Conservation (phyloP, 2,797 vertebrate genomes). For the Acrossocheilus wenchowensis region DNA sequence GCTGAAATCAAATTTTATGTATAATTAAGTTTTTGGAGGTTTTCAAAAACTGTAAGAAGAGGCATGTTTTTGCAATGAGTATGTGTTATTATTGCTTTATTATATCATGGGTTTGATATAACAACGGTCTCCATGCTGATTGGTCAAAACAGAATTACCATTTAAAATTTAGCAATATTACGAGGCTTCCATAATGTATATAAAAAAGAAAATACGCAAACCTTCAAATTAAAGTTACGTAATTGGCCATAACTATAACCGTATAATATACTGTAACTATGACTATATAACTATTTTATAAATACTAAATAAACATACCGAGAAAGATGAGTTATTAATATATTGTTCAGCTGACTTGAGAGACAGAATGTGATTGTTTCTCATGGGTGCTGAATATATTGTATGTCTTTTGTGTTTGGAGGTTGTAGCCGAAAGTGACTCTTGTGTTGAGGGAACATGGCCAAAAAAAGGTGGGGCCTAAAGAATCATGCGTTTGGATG, state of each 20-base stretch:
- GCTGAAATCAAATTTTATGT: neutral
- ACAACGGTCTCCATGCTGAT: neutral
- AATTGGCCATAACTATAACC: neutral
- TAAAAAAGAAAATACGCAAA: neutral
- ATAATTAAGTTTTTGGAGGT: neutral
- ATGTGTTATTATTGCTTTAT: neutral
- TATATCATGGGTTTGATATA: neutral
- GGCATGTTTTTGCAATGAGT: neutral
- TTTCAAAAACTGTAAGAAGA: neutral
- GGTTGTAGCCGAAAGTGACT: neutral
- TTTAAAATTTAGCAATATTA: neutral
- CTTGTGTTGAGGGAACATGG: neutral
- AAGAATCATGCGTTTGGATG: neutral
- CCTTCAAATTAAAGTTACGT: neutral
- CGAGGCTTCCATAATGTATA: neutral
- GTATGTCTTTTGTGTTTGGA: neutral
- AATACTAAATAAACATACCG: neutral
- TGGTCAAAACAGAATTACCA: neutral
- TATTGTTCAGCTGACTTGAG: constrained; percentile 3
- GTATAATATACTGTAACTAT: neutral
- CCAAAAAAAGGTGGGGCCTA: neutral
- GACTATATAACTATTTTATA: neutral
- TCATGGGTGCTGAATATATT: neutral
- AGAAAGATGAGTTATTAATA: neutral
- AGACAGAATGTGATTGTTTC: neutral